These are phyloP conservation scores for Notarius lentiginosus DNA, from an alignment of 2,113 vertebrate genomes.

Conservation along the genomic window DNA sequence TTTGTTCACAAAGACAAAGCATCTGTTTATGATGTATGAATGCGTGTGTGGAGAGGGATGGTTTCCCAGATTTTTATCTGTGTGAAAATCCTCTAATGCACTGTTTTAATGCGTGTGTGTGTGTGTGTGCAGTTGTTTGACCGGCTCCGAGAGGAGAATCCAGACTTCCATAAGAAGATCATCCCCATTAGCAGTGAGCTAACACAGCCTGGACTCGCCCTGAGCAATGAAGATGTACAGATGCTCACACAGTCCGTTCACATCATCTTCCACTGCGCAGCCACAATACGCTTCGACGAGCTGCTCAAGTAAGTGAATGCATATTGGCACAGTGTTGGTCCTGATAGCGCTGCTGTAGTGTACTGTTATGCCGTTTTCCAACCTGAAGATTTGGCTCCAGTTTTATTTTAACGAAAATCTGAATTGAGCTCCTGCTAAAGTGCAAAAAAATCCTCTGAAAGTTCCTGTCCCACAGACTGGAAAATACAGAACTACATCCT, in stretches of 20 bases:
- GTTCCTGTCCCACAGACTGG: no score
- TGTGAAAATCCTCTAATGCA: background rate
- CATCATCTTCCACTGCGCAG: conserved; percentile 93
- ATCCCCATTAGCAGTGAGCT: conserved; percentile 87
- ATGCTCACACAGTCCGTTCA: conserved; percentile 80
- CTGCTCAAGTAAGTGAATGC: conserved; percentile 77
- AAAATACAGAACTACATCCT: background rate
- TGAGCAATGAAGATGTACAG: conserved; percentile 81
- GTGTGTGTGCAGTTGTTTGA: conserved; percentile 84
- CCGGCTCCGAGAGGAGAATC: conserved; percentile 84
- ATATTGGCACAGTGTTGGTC: background rate
- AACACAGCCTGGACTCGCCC: conserved; percentile 83
- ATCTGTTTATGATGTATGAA: conserved; percentile 54
- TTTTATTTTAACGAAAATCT: background rate
- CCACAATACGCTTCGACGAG: conserved; percentile 92
- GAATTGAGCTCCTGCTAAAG: background rate
- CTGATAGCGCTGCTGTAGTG: no score
- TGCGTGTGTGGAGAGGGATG: conserved; percentile 9
- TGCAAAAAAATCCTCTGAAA: no score
- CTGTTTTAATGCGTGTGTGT: conserved; percentile 10
- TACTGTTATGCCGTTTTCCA: background rate
- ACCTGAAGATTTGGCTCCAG: background rate
- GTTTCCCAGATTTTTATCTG: background rate
- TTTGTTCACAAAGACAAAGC: conserved; percentile 56
- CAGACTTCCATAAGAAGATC: conserved; percentile 89